Conservation (phyloP, 2,888 invertebrate species). For the Rotaria socialis region DNA sequence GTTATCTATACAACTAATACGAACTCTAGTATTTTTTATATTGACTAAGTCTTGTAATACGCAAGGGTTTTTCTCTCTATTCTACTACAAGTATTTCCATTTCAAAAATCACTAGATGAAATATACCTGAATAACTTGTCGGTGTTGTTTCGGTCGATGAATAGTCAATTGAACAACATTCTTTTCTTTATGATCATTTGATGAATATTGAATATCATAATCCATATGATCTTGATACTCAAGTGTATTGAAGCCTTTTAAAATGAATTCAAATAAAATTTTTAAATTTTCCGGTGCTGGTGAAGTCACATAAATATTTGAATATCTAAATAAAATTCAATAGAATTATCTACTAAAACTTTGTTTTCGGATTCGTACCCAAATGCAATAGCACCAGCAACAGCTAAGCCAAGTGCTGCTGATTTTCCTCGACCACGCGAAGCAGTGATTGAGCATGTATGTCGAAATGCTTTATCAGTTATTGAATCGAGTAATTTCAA, state of each 20-base stretch:
- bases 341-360: slow-evolving; percentile 62
- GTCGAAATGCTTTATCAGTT: slow-evolving; percentile 79
- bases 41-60: too few relatives aligned
- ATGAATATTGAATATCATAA: slow-evolving; percentile 86
- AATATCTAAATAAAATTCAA: slow-evolving; percentile 62
- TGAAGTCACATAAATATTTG: slow-evolving; percentile 92
- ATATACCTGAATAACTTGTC: slow-evolving; percentile 82
- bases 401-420: slow-evolving; percentile 85
- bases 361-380: slow-evolving; percentile 51
- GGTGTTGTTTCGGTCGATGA: slow-evolving; percentile 71
- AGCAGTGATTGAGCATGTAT: slow-evolving; percentile 89
- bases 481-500: slow-evolving; percentile 88
- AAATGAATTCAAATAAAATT: slow-evolving; percentile 90
- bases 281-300: slow-evolving; percentile 96
- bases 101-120: neutral
- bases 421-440: slow-evolving; percentile 96
- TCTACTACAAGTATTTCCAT: too few relatives aligned
- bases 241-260: slow-evolving; percentile 87
- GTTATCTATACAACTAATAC: too few relatives aligned
- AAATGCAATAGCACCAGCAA: slow-evolving; percentile 66
- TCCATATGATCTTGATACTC: slow-evolving; percentile 90
- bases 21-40: too few relatives aligned
- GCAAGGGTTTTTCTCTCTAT: too few relatives aligned
- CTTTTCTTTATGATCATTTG: slow-evolving; percentile 71
- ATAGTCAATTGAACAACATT: slow-evolving; percentile 88